These are phyloP conservation scores for Brachyhypopomus gauderio DNA, from an alignment of 2,113 vertebrate species.

Conservation along the genomic window DNA sequence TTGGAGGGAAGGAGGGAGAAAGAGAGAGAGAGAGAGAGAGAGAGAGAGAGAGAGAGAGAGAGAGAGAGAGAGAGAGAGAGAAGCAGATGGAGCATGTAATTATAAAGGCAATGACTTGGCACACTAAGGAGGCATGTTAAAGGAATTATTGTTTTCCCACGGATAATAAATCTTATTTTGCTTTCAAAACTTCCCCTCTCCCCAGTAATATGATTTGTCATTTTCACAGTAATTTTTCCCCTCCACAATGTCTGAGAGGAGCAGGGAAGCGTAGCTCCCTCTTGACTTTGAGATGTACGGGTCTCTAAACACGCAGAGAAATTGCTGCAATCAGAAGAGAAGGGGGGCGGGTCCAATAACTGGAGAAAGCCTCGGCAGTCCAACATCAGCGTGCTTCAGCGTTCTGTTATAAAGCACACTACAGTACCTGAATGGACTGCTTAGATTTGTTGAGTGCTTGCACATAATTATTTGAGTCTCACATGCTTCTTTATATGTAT, in stretches of 20 bases:
- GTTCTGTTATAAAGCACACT: too few species aligned
- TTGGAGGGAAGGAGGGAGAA: conserved; percentile 58
- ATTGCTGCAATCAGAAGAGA: conserved; percentile 17
- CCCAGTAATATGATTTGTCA: conserved; percentile 40
- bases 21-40: conserved; percentile 34
- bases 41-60: conserved; percentile 51
- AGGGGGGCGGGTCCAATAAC: conserved; percentile 12
- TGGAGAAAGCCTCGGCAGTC: neutral
- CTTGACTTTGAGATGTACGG: conserved; percentile 11
- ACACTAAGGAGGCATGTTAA: conserved; percentile 62
- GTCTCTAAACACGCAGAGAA: neutral
- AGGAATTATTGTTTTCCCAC: conserved; percentile 61
- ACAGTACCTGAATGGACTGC: too few species aligned
- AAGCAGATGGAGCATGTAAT: conserved; percentile 70
- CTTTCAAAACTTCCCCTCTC: conserved; percentile 19
- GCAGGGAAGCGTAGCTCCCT: neutral
- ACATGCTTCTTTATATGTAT: too few species aligned
- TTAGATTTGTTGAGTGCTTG: too few species aligned
- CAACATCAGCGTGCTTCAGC: too few species aligned
- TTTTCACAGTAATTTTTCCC: conserved; percentile 27
- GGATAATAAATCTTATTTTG: conserved; percentile 61
- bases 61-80: conserved; percentile 48
- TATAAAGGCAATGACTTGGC: conserved; percentile 65
- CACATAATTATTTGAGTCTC: too few species aligned
- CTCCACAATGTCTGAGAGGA: conserved; percentile 12